Evolutionary conservation across 2,113 vertebrate species (phyloP), one percentile per base, ranked within the genome.

Genomic region (Poicephalus gulielmi): DNA sequence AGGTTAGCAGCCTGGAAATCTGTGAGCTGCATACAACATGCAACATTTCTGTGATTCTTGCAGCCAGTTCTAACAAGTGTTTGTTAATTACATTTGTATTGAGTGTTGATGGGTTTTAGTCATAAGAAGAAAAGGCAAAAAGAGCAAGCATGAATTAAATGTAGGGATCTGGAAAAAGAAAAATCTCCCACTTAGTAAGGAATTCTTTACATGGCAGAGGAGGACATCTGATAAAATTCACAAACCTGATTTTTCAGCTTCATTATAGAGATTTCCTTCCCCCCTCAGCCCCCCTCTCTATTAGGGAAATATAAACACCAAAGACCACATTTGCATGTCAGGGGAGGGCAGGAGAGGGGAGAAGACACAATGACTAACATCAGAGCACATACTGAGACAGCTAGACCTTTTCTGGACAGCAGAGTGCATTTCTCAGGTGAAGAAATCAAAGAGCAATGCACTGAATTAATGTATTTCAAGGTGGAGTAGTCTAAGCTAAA

Each of bases 331-430:
- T 53, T 92, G 31, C 53, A n/a, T 87, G 75, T 25, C 28, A 81
- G 43, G n/a, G 35, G 41, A 93, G 70, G 70, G 75, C 80, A 94
- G 64, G 53, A 86, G 53, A 81, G 52, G 69, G 60, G 66, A 88
- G 59, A 44, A 82, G 62, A 84, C 62, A 88, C 70, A 87, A 44
- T 49, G 49, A 63, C 44, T 68, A 87, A 92, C 83, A 92, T 69
- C 90, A 88, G 87, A 76, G 67, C 50, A 79, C 78, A 70, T 71
- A 96, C 62, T 87, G 75, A 91, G 70, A 87, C 46, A 86, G 64
- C 55, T 33, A 84, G 74, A 43, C 10, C 30, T 47, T 17, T 70
- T 52, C 75, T 37, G 69, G 57, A 73, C 47, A 87, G 81, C 30
- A 80, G 15, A 68, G 20, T 20, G 23, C 6, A 3, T 52, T 60